These are phyloP conservation scores for Parapristionchus giblindavisi DNA, from an alignment of 2,888 invertebrate genomes.

Conservation along the genomic window DNA sequence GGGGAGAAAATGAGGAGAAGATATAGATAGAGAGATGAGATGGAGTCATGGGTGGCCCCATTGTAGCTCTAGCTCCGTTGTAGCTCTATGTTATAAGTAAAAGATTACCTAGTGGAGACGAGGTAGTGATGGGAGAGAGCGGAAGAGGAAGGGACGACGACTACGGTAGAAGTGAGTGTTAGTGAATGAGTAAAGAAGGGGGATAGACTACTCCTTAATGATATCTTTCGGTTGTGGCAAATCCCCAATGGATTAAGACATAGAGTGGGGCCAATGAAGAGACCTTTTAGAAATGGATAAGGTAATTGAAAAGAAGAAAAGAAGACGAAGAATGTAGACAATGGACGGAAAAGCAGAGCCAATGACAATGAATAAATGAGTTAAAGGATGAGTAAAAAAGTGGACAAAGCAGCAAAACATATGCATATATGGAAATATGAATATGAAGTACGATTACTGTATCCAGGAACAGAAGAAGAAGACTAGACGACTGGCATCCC, in stretches of 20 bases:
- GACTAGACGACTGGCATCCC: no score
- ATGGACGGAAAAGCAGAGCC: no score
- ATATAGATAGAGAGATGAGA: not conserved
- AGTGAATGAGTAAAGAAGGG: constrained; percentile 9
- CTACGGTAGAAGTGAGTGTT: constrained; percentile 31
- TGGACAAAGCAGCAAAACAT: constrained; percentile 25
- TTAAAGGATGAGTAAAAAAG: not conserved
- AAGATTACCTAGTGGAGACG: no score
- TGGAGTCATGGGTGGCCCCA: no score
- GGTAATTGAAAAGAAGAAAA: constrained; percentile 6
- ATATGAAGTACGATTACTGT: constrained; percentile 22
- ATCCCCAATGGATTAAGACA: constrained; percentile 30
- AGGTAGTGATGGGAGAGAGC: no score
- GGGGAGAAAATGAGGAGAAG: not conserved
- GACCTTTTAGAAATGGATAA: constrained; percentile 22
- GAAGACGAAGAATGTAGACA: constrained; percentile 26
- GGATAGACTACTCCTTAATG: constrained; percentile 33
- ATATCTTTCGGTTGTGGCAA: constrained; percentile 21
- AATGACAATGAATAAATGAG: constrained; percentile 18
- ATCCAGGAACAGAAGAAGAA: no score
- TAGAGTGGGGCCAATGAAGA: not conserved
- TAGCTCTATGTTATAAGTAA: no score
- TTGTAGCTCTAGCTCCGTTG: no score
- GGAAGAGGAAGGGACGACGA: no score
- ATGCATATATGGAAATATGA: constrained; percentile 34